Evolutionary conservation across 2,113 vertebrate species (phyloP), one percentile per base, ranked within the genome.

Genomic region (Aplodontia rufa): DNA sequence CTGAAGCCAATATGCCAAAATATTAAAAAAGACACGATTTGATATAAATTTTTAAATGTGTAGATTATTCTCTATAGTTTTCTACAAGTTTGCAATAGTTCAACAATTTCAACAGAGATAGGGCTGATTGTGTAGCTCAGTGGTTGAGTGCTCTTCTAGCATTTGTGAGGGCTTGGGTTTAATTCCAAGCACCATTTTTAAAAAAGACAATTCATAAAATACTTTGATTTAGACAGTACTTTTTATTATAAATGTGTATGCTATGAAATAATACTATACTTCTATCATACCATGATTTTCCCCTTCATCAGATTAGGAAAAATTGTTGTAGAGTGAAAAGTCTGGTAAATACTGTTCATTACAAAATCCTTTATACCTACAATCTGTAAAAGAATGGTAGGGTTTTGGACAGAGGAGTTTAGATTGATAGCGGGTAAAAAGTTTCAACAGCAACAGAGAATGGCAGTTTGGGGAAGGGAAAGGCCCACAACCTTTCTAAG

Each of bases 391-490:
- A 66, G 37, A 81, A 71, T 91, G 53, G 26, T 47, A 26, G 35
- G 19, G 4, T 58, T 86, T 30, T 72, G 26, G 47, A 90, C n/a
- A 80, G 37, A 83, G 32, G 64, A 55, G 3, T 0, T 91, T 66
- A 93, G 60, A 91, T 10, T 82, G 74, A 66, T 79, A 86, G 82
- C 66, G 88, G 40, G 26, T 81, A 53, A 62, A 88, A 76, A 37
- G 45, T 76, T 28, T 93, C 82, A 86, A 68, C 26, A 91, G 24
- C n/a, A 45, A n/a, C 45, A 82, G 49, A 79, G 89, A 91, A 94
- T 37, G 40, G 30, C 17, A 82, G 22, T 85, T 87, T 87, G 76
- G 47, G 53, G 90, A 80, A 51, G 20, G 66, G 24, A 74, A 89
- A 17, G 28, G 30, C 37, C 3, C 53, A 62, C 28, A 87, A 49